Evolutionary conservation across 2,888 invertebrate species (phyloP).

Genomic region (Cyaniris semiargus): DNA sequence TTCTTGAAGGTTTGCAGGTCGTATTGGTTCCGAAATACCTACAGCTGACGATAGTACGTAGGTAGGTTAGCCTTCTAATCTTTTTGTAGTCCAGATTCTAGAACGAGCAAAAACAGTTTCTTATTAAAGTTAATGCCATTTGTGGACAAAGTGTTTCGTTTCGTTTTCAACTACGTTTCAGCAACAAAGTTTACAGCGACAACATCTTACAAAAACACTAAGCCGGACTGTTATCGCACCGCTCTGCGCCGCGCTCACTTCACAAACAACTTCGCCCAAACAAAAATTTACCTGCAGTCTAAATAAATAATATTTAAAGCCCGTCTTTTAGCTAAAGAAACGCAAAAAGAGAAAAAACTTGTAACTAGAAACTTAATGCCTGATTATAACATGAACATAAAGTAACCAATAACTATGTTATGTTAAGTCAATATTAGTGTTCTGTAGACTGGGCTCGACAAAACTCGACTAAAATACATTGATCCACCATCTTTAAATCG

Average conservation of each 20-base stretch:
- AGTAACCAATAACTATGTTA: too few relatives aligned
- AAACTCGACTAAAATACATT: too few relatives aligned
- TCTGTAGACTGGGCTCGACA: too few relatives aligned
- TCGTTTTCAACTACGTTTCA: neutral
- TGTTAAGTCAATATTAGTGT: too few relatives aligned
- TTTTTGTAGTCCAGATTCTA: too few relatives aligned
- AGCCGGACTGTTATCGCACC: neutral
- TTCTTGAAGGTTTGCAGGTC: too few relatives aligned
- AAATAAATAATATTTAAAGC: neutral
- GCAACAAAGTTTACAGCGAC: neutral
- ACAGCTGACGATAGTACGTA: too few relatives aligned
- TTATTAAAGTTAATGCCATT: neutral
- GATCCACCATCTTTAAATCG: neutral
- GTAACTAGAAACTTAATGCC: neutral
- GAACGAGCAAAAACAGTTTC: too few relatives aligned
- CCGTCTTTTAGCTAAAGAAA: neutral
- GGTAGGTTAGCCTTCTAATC: too few relatives aligned
- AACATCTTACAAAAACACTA: conserved; percentile 1
- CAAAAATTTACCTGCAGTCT: neutral
- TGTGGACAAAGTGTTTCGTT: neutral
- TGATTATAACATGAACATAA: too few relatives aligned
- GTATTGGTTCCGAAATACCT: too few relatives aligned
- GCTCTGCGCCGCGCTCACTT: neutral
- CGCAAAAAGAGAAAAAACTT: neutral
- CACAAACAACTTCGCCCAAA: neutral